Conservation (phyloP, 2,797 vertebrate species). For the Lemur catta region DNA sequence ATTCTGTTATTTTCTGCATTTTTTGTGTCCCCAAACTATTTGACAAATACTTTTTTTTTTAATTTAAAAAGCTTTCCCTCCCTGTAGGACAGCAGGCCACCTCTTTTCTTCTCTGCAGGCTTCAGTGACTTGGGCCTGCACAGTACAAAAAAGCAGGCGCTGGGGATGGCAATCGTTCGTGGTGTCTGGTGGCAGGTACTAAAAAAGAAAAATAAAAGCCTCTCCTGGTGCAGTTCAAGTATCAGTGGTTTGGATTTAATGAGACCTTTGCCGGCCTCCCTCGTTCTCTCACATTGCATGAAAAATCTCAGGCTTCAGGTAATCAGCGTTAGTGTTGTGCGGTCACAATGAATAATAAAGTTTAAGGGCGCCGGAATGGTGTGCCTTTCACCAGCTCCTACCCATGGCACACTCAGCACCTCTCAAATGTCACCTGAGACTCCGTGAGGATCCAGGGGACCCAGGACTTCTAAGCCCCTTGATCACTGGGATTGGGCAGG, state of each 20-base stretch:
- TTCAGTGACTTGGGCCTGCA: not conserved
- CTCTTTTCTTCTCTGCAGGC: not conserved
- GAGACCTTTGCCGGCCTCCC: not conserved
- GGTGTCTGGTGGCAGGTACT: conserved; percentile 49
- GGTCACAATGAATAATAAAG: not conserved
- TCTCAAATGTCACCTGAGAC: conserved; percentile 19
- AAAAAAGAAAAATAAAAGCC: conserved; percentile 17
- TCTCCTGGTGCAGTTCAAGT: conserved; percentile 13
- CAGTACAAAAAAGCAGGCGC: not conserved
- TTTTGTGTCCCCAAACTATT: not conserved
- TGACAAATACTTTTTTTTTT: not conserved
- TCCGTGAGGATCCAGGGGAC: not conserved
- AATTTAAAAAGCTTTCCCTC: not conserved
- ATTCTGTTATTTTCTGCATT: not conserved
- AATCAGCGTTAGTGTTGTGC: not conserved
- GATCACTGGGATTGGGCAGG: not conserved
- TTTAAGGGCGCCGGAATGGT: not conserved
- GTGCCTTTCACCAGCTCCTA: not conserved
- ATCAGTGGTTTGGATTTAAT: not conserved
- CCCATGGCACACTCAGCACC: not conserved
- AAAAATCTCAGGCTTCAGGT: conserved; percentile 20
- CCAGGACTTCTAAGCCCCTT: not conserved
- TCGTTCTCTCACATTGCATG: conserved; percentile 22
- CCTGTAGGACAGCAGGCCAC: not conserved
- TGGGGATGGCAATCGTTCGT: not conserved